Base-by-base conservation (phyloP, 2,113 vertebrate genomes). In the Pongo abelii region DNA sequence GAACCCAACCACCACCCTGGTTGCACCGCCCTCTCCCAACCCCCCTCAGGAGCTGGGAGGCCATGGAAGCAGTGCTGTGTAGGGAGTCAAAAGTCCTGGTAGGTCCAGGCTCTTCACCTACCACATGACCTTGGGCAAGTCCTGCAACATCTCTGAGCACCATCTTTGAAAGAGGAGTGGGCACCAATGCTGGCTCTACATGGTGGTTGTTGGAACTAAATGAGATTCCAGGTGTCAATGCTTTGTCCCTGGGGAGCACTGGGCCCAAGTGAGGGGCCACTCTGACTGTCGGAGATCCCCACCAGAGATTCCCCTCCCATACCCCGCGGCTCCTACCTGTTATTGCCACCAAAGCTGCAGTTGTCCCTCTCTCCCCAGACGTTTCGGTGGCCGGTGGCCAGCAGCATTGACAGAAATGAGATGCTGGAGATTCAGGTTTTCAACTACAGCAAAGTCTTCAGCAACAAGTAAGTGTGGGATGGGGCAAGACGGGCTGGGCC, bases 391-490 rank as follows among this genome's bases (percentile, higher is more conserved):
- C 99, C 99, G 0, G 98, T 99, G 84, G 99, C 99, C 55, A 99
- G 99, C 98, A 98, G 96, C 48, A 98, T 99, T 0, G 99, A 99
- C 1, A 99, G 98, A 94, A 99, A 99, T 5, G 99, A 99, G 98
- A 99, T 99, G 98, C 98, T 99, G 84, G 99, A 99, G 98, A 99
- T 99, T 97, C 99, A 99, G 94, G 99, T 99, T 92, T 99, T 99
- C 98, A 99, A 99, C 98, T 99, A 99, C 98, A 99, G 99, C 99
- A 99, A 99, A 97, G 99, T 99, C 97, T 99, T 99, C 98, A 99
- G 99, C 97, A 99, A 99, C 99, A 99, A 99, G 99, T 99, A 88
- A 98, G 98, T 84, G 5, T 0, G 1, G 64, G 23, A 2, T 0
- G 4, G 67, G 67, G 8, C 27, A 8, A 11, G 64, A 32, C n/a